Base-by-base conservation (phyloP, 30 jellyfish, hydroid and myxozoan genomes). In the Mastigias papua region DNA sequence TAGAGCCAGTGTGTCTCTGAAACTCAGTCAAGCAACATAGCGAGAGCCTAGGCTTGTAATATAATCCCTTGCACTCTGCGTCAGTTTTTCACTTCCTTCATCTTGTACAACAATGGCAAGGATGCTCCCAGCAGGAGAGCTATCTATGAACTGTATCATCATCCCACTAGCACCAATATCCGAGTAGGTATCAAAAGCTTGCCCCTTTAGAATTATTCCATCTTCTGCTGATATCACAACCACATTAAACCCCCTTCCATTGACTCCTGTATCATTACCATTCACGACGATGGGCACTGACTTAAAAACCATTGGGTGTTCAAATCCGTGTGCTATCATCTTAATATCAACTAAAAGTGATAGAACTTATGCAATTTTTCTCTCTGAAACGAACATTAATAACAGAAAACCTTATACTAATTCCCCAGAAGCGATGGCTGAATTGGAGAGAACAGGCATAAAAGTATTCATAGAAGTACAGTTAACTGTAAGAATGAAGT, bases 161-260 rank as follows among this genome's bases (percentile, higher is more conserved):
- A 19, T 17, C 25, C 22, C 60, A 69, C 31, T 48, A 25, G 50
- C 80, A 69, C 5, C 1, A 0, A 3, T 2, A 6, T 31, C 13
- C 27, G 15, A 4, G 28, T 25, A 31, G 19, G 80, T 69, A 30
- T 69, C 80, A 26, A 69, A 69, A 17, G 11, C 11, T 9, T 28
- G 26, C 13, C 60, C 33, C 49, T 60, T 26, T 6, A 69, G 5
- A 69, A 31, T 48, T 15, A 13, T 23, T 2, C 80, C 80, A 21
- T 30, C 27, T 2, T 27, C 33, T 69, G 62, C 22, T 6, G 80
- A 69, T 1, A 69, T 33, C 16, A 69, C 80, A 32, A 31, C 80
- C 19, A 69, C 58, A 31, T 69, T 69, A 31, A 69, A 69, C 19
- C 80, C 80, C 57, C 80, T 28, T 13, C 23, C 80, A 15, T 26